Evolutionary conservation across 2,888 invertebrate species (phyloP), one percentile per base, ranked within the genome.

Genomic region (Rhagonycha fulva): DNA sequence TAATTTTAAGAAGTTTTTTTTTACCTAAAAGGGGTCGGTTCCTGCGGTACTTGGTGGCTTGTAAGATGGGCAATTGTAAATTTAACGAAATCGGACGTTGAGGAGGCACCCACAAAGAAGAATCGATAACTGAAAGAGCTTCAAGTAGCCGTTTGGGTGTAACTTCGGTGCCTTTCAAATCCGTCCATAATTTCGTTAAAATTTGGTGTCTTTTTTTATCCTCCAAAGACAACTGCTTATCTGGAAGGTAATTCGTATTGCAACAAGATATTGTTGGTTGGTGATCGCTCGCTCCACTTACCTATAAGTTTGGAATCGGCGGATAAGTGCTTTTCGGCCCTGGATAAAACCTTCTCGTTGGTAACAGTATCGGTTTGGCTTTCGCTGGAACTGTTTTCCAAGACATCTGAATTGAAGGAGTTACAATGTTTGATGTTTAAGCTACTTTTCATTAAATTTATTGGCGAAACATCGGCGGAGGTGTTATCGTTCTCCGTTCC

Each of bases 31-130:
- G 81, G 9, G 90, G 89, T 82, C 89, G 85, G 60, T 86, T 87
- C 81, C 86, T 83, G 74, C 88, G 84, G 76, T 88, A 88, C 80
- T 89, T 90, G 19, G 88, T 84, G 11, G 88, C 86, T 72, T 86
- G 87, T 24, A 92, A 89, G 75, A 91, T 90, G 30, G 93, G 91
- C 86, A 92, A 89, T 83, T 92, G 92, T 80, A 94, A 90, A 87
- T 93, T 93, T 74, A 94, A 90, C 0, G 94, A 94, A 30, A 92
- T 91, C 0, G 94, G 94, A 69, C 94, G 89, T 63, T 92, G 88
- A 1, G 94, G 91, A 5, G 93, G 90, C 62, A 92, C 91, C 93
- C 93, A 93, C 79, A 92, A 86, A 68, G 92, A 89, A 0, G 93
- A 91, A 84, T 93, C 93, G 69, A 93, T 91, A 0, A 90, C 90